phyloP scores from a whole-genome alignment of 1,140 invertebrate genomes.

The Diprion similis region DNA sequence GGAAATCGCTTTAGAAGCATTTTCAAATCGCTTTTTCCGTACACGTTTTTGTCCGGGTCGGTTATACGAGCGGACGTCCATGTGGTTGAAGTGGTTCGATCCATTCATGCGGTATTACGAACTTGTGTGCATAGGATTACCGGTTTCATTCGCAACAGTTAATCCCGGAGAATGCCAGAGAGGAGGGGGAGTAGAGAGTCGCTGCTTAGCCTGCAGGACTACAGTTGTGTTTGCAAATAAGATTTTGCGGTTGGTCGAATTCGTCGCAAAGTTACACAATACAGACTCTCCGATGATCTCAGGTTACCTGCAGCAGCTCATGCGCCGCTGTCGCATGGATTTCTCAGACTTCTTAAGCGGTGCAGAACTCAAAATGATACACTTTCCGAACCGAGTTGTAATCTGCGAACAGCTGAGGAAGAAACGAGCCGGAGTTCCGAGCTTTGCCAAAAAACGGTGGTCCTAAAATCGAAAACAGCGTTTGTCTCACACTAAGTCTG shows the following conservation, averaged over 20 bases:
- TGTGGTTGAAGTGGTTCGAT: background rate
- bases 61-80: background rate
- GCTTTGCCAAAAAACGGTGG: no score
- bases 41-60: background rate
- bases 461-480: no score
- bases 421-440: no score
- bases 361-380: no score
- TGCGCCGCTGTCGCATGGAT: no score
- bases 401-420: no score
- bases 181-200: conserved; percentile 27
- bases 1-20: conserved; percentile 39
- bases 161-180: background rate
- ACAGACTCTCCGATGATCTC: no score
- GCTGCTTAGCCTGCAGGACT: background rate
- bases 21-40: conserved; percentile 1
- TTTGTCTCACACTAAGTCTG: no score
- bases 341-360: no score
- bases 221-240: conserved; percentile 41
- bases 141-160: conserved; percentile 35
- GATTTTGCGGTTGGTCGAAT: conserved; percentile 32
- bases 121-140: conserved; percentile 29
- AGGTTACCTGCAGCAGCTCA: no score
- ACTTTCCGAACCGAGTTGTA: no score
- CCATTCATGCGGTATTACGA: background rate
- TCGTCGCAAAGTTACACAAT: background rate